Base-by-base conservation (phyloP, 1,140 invertebrate genomes). In the Drosophila tropicalis region DNA sequence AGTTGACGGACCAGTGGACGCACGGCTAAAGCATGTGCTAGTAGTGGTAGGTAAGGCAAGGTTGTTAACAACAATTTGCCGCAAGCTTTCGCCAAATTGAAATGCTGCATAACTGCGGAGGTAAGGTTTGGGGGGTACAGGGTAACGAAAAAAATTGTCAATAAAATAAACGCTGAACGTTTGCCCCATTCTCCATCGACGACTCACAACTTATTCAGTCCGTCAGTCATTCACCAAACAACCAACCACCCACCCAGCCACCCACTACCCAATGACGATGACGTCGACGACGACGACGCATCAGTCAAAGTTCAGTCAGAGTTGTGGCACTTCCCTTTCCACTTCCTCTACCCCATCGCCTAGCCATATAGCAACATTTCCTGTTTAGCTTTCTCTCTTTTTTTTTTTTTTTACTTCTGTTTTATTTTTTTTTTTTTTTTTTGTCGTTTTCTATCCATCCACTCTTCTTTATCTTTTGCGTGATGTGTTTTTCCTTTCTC, bases 11-110 rank as follows among this genome's bases (percentile, higher is more conserved):
- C 36, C 32, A 17, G 34, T 12, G 32, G 13, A 25, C 3, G 9
- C 2, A 25, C 9, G 13, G 39, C 4, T 17, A 0, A 25, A 5
- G 13, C 7, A 17, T 69, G 56, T 47, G 36, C 34, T 40, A 15
- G 58, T 25, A 40, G 17, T 55, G 12, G 60, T 17, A 19, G 54
- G 47, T 75, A 85, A 19, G 44, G 44, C 44, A 3, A 71, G 67
- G 36, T 63, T 75, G 79, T 86, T 89, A 87, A 79, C 76, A 87
- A 87, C 83, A 87, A 87, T 89, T 87, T 87, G 83, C 83, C 84
- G 83, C 83, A 86, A 83, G 83, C 79, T 73, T 71, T 60, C 76
- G 74, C 72, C 70, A 89, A 87, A 87, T 87, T 89, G 83, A 89
- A 87, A 87, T 68, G 62, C 79, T 67, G 65, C 22, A 60, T 62